Evolutionary conservation across 2,797 vertebrate genomes (phyloP), one percentile per base, ranked within the genome.

Genomic region (Enteromius paludinosus): DNA sequence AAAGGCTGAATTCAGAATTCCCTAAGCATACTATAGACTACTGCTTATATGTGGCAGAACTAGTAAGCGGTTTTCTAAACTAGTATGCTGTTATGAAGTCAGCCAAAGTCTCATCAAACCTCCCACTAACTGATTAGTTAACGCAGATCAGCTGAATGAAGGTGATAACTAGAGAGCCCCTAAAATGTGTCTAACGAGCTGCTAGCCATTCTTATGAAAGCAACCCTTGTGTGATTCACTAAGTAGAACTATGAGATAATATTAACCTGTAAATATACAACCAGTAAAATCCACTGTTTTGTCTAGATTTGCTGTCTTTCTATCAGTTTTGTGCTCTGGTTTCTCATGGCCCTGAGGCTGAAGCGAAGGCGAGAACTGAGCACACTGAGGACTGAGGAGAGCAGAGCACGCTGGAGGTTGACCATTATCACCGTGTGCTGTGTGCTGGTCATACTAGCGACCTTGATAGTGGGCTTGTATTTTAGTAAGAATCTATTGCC

Each of bases 401-500:
- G 70, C 28, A 66, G 52, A 65, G 15, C 78, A 12, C 17, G 18
- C 18, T 28, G 35, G 79, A 86, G 47, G 56, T 1, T 65, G 35
- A 20, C 49, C 8, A 1, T 85, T 38, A 78, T 88, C 72, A 70
- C 47, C 1, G 54, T 85, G 41, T 81, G 64, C 54, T 84, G 85
- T 38, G 56, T 87, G 3, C 25, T 87, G 45, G 47, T 83, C n/a
- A 80, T 64, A 12, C 78, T 82, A 20, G 70, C 66, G 15, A 2
- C 79, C 15, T 78, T 86, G 79, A 78, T 79, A 12, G 56, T 87
- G 69, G 87, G 72, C 4, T 59, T 74, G 2, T 84, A 88, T 72
- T 84, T 74, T 75, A 75, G 89, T 89, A 86, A 84, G 87, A 80
- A 18, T 64, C 25, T 72, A 6, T 78, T 54, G 9, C 6, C n/a